Percentiles rank a stretch among this genome's conserved stretches.
Conservation (phyloP, 2,113 vertebrate genomes). For the Romanogobio albipinnatus region DNA sequence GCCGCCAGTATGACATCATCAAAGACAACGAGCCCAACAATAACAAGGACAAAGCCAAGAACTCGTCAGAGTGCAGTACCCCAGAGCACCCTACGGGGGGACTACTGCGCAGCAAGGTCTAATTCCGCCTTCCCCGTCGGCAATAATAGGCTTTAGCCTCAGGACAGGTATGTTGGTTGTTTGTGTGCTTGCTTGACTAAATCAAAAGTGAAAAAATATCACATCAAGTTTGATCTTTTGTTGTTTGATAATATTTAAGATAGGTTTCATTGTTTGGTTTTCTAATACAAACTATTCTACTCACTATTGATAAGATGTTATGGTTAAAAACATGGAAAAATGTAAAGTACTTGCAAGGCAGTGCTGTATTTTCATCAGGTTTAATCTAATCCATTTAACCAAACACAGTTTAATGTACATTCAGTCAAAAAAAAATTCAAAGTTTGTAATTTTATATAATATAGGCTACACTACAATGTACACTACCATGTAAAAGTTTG, state of each 20-base stretch:
- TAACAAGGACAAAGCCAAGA: constrained; percentile 98
- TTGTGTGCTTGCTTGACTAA: background rate
- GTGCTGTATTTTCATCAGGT: background rate
- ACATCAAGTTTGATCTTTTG: background rate
- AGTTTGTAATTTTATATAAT: too few relatives aligned
- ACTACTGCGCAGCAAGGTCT: constrained; percentile 93
- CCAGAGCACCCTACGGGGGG: constrained; percentile 93
- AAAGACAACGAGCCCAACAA: constrained; percentile 98
- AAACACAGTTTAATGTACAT: too few relatives aligned
- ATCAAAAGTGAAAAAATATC: background rate
- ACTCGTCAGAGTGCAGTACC: constrained; percentile 93
- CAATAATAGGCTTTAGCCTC: constrained; percentile 76
- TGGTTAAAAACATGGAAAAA: background rate
- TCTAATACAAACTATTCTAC: background rate
- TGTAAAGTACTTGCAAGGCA: background rate
- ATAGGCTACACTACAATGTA: too few relatives aligned
- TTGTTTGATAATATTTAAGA: background rate
- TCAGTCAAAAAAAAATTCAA: too few relatives aligned
- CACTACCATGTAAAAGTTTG: too few relatives aligned
- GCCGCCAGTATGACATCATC: constrained; percentile 97
- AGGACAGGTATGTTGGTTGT: constrained; percentile 70
- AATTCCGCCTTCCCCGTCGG: constrained; percentile 63
- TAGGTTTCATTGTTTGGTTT: background rate
- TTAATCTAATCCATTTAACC: background rate
- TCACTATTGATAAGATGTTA: background rate